Evolutionary conservation across 2,888 invertebrate genomes (phyloP).

Genomic region (Hartigia nigra): DNA sequence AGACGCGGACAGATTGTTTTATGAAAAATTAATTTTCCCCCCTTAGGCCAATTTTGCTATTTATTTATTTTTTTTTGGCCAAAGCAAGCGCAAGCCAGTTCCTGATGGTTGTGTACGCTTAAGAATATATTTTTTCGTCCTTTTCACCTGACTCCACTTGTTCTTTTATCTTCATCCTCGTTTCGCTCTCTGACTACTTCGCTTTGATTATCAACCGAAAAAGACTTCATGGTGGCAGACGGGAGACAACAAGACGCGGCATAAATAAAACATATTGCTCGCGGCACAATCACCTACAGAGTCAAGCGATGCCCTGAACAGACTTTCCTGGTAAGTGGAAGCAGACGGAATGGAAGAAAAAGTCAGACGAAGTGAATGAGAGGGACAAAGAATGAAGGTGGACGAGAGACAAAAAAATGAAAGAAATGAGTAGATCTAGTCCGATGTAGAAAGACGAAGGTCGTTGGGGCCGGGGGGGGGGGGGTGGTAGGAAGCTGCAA

Average conservation of each 20-base stretch:
- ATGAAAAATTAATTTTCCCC: slow-evolving; percentile 23
- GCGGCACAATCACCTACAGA: slow-evolving; percentile 37
- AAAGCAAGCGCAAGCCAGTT: background rate
- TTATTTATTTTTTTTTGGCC: background rate
- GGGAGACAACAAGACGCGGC: slow-evolving; percentile 29
- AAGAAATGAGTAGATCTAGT: background rate
- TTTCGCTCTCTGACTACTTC: slow-evolving; percentile 1
- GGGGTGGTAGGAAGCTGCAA: slow-evolving; percentile 12
- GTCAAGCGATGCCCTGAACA: slow-evolving; percentile 13
- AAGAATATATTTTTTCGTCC: background rate
- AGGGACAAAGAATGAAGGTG: slow-evolving; percentile 9
- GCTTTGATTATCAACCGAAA: slow-evolving; percentile 39
- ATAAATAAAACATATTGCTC: slow-evolving; percentile 51
- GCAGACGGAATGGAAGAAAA: slow-evolving; percentile 19
- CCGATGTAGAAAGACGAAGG: slow-evolving; percentile 12
- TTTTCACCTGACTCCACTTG: background rate
- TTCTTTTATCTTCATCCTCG: slow-evolving; percentile 10
- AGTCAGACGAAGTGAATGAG: slow-evolving; percentile 1
- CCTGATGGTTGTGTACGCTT: background rate
- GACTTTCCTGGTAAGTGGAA: slow-evolving; percentile 6
- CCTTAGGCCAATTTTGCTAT: slow-evolving; percentile 8
- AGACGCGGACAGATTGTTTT: slow-evolving; percentile 9
- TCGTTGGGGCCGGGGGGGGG: slow-evolving; percentile 6
- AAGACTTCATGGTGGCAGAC: slow-evolving; percentile 20
- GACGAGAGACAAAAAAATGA: slow-evolving; percentile 11